Percentiles rank a stretch among this genome's conserved stretches.
These are phyloP conservation scores for Rhogogaster chlorosoma DNA, from an alignment of 2,888 invertebrate genomes.

Conservation along the genomic window DNA sequence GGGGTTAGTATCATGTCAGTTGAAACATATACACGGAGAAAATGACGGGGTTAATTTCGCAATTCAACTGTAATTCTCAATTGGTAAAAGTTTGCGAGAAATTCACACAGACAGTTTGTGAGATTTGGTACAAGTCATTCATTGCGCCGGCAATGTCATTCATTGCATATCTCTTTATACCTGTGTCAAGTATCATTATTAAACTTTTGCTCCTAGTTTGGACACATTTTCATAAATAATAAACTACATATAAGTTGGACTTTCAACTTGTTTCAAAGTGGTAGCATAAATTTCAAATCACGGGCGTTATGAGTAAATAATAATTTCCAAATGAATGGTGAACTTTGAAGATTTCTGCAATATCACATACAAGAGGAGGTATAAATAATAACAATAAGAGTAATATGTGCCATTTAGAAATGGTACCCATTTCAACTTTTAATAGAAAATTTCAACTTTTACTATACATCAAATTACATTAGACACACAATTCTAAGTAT, in stretches of 20 bases:
- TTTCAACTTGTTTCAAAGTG: neutral
- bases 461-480: conserved; percentile 49
- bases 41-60: conserved; percentile 29
- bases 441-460: conserved; percentile 45
- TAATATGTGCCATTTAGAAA: conserved; percentile 41
- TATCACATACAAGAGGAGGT: conserved; percentile 40
- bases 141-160: neutral
- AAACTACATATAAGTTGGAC: neutral
- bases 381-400: conserved; percentile 50
- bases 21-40: conserved; percentile 2
- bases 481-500: conserved; percentile 41
- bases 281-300: neutral
- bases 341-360: conserved; percentile 27
- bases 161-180: neutral
- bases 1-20: neutral
- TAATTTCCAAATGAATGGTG: neutral
- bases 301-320: neutral
- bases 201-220: neutral
- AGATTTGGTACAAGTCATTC: neutral
- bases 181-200: neutral
- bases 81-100: neutral
- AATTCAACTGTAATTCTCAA: neutral
- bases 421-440: conserved; percentile 47
- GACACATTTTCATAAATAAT: neutral
- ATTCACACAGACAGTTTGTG: neutral